Evolutionary conservation across 2,113 vertebrate genomes (phyloP), one percentile per base, ranked within the genome.

Genomic region (Felis chaus): DNA sequence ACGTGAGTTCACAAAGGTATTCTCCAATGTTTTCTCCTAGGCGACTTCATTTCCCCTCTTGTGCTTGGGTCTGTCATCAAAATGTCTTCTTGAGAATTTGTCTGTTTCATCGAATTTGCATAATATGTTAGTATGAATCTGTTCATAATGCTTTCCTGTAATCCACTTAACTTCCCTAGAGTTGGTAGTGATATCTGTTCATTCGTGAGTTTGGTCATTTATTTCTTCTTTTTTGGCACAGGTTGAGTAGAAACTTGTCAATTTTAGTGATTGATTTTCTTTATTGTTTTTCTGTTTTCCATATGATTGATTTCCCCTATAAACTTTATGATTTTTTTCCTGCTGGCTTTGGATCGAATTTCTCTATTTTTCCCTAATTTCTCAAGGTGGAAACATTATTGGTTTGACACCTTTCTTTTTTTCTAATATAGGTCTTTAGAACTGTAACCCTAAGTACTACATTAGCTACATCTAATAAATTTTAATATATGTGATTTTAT

Each of bases 71-170:
- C 21, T 65, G 23, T 71, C 80, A 48, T 94, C 25, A 8, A 87
- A 95, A 83, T 63, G 18, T 79, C 11, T 92, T 88, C 33, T 48
- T 78, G 71, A 57, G 53, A 79, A 89, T 78, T 94, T 96, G 82
- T 81, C 41, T 78, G 0, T 78, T 69, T 69, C 15, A 71, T 23
- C 27, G 91, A 36, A 71, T 89, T 92, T 79, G n/a, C 31, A 14
- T 73, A 84, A 83, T 71, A 31, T 78, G 19, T 82, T 91, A 36
- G 36, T 53, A 74, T 91, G 55, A 48, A 68, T 76, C 33, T 94
- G 45, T 91, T 80, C 45, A 13, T 45, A 63, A 73, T 27, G 25
- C 65, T 96, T 94, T n/a, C 39, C 48, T 71, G 33, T 36, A 68
- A 86, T 82, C 48, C 45, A 68, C 66, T 74, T 87, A 74, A 68